Evolutionary conservation across 2,797 vertebrate genomes (phyloP), one percentile per base, ranked within the genome.

Genomic region (Anisognathus igniventris): DNA sequence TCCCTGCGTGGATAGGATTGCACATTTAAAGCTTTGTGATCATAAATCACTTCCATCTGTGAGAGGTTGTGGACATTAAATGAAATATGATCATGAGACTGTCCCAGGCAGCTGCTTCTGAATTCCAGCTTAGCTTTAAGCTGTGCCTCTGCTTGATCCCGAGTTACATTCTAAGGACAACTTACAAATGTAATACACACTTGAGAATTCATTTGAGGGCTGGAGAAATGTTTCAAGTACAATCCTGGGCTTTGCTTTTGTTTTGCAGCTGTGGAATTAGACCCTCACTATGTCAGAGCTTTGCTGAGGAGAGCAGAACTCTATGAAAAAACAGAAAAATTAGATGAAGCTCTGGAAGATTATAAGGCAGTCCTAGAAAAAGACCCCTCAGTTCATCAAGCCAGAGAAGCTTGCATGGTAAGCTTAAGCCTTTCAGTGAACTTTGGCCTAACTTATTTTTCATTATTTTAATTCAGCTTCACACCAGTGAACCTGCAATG

Each of bases 281-380:
- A 99, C 96, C 98, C 99, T 51, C 97, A 98, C 54, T 99, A 99
- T 23, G 83, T 99, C 62, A 98, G 99, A 71, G 99, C 99, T 21
- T 88, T 99, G 92, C 93, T 99, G 92, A 97, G 99, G 86, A 98
- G 99, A 97, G 99, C 99, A 4, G 99, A 99, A 92, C 97, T 99
- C 13, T 98, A 99, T 14, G 99, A 99, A 96, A 98, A 98, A 97
- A 99, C 98, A 1, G 99, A 99, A 73, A 99, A 99, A 93, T 97
- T 99, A 79, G 99, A 99, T 56, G 99, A 99, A 97, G 99, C 99
- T 58, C 97, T 99, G 89, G 99, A 99, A 90, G 99, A 99, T 97
- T 99, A 99, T 92, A 98, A 99, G 96, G 96, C 97, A 64, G 88
- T 99, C 66, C 86, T 99, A 88, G 98, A 99, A 81, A 98, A 97